Conservation (phyloP, 2,113 vertebrate genomes). For the Hipposideros armiger region DNA sequence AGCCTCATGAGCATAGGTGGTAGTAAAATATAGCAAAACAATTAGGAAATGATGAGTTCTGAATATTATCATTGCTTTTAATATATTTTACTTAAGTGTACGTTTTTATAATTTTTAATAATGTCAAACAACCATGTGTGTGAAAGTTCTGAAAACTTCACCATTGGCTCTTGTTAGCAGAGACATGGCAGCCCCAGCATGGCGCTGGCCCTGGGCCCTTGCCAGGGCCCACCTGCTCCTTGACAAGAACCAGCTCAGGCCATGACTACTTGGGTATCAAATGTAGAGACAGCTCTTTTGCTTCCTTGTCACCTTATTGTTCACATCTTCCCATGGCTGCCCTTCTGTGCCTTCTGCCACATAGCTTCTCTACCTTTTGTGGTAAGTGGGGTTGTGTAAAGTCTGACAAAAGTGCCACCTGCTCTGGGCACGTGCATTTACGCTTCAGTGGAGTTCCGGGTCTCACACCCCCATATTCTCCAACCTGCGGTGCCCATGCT, state of each 20-base stretch:
- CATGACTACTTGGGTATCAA: background rate
- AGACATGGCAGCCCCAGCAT: rapidly evolving
- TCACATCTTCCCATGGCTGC: background rate
- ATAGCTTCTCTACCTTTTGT: background rate
- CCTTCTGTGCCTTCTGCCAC: background rate
- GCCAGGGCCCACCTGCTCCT: background rate
- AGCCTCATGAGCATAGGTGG: background rate
- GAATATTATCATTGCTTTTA: background rate
- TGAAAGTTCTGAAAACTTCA: background rate
- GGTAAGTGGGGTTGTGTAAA: background rate
- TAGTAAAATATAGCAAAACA: background rate
- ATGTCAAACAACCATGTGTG: background rate
- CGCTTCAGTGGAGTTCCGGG: background rate
- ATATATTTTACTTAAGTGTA: background rate
- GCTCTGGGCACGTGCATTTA: background rate
- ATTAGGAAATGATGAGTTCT: background rate
- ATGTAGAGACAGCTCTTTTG: background rate
- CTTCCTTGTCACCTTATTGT: background rate
- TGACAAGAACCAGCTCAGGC: background rate
- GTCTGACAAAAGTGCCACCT: background rate
- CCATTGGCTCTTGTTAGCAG: background rate
- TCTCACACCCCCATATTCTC: background rate
- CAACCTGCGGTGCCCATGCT: background rate
- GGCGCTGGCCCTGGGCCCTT: background rate
- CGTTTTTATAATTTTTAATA: slow-evolving; percentile 20